Evolutionary conservation across 1,140 invertebrate species (phyloP).

Genomic region (Drosophila melanica): DNA sequence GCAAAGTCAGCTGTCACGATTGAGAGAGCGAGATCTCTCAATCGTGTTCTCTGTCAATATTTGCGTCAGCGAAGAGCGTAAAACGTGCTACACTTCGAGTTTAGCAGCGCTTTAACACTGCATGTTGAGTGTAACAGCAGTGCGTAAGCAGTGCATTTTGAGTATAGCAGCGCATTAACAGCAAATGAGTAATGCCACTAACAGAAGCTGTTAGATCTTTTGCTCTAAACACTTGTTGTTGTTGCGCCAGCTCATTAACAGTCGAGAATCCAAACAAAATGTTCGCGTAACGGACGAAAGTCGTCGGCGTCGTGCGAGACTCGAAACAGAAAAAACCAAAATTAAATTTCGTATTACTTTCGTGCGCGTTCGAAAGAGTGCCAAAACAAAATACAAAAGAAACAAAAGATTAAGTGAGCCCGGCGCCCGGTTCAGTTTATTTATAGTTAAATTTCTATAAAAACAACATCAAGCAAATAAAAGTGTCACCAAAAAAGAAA

Average conservation of each 20-base stretch:
- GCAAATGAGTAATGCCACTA: background rate
- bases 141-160: slow-evolving; percentile 2
- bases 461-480: slow-evolving; percentile 17
- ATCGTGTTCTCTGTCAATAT: background rate
- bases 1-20: slow-evolving; percentile 19
- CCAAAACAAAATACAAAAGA: slow-evolving; percentile 47
- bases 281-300: slow-evolving; percentile 65
- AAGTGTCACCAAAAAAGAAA: slow-evolving; percentile 11
- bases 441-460: slow-evolving; percentile 36
- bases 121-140: slow-evolving; percentile 11
- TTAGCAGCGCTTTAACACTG: slow-evolving; percentile 12
- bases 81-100: background rate
- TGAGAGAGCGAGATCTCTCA: background rate
- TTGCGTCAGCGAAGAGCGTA: background rate
- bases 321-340: slow-evolving; percentile 23
- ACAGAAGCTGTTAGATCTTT: slow-evolving; percentile 1
- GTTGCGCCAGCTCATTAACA: slow-evolving; percentile 37
- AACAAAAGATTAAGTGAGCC: slow-evolving; percentile 26
- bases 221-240: slow-evolving; percentile 52
- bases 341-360: slow-evolving; percentile 50
- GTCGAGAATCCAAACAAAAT: slow-evolving; percentile 69
- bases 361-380: slow-evolving; percentile 42
- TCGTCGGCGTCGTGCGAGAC: slow-evolving; percentile 52
- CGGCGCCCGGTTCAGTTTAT: slow-evolving; percentile 45
- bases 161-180: slow-evolving; percentile 14